Evolutionary conservation across 92 coral and sea anemone species (phyloP).

Genomic region (Epizoanthus fatuus): DNA sequence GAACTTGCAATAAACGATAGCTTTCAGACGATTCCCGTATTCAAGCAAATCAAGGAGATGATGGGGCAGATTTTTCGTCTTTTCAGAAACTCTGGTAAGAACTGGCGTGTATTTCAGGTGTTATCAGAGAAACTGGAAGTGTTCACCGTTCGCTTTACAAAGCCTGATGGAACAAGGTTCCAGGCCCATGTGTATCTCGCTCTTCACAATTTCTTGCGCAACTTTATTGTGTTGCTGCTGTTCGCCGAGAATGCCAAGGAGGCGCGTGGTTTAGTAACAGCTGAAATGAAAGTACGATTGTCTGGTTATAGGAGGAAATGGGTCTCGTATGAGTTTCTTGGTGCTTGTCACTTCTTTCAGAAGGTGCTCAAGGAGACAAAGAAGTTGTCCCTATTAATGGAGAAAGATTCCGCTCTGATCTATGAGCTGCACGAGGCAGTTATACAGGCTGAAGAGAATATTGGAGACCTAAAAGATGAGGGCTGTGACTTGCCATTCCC

Average conservation of each 20-base stretch:
- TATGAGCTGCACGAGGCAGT: slow-evolving; percentile 39
- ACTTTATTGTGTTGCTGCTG: slow-evolving; percentile 43
- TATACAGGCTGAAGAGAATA: slow-evolving; percentile 33
- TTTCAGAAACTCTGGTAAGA: slow-evolving; percentile 30
- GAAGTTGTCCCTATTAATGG: slow-evolving; percentile 39
- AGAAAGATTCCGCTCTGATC: slow-evolving; percentile 28
- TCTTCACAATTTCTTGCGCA: slow-evolving; percentile 37
- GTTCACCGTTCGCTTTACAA: slow-evolving; percentile 35
- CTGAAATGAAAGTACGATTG: slow-evolving; percentile 38
- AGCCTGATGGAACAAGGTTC: slow-evolving; percentile 39
- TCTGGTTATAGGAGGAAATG: slow-evolving; percentile 35
- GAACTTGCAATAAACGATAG: slow-evolving; percentile 39
- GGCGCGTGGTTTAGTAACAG: slow-evolving; percentile 39
- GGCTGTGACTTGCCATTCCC: slow-evolving; percentile 40
- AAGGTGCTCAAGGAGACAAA: slow-evolving; percentile 41
- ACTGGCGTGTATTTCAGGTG: slow-evolving; percentile 40
- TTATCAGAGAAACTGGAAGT: slow-evolving; percentile 48
- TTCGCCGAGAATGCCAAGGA: slow-evolving; percentile 27
- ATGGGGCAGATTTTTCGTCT: slow-evolving; percentile 39
- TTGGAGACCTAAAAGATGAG: slow-evolving; percentile 35
- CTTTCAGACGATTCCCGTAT: slow-evolving; percentile 37
- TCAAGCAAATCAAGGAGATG: slow-evolving; percentile 41
- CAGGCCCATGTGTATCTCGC: slow-evolving; percentile 40
- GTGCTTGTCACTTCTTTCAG: slow-evolving; percentile 41
- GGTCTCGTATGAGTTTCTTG: slow-evolving; percentile 38